phyloP scores from a whole-genome alignment of 2,797 vertebrate species.

The Nasua narica region DNA sequence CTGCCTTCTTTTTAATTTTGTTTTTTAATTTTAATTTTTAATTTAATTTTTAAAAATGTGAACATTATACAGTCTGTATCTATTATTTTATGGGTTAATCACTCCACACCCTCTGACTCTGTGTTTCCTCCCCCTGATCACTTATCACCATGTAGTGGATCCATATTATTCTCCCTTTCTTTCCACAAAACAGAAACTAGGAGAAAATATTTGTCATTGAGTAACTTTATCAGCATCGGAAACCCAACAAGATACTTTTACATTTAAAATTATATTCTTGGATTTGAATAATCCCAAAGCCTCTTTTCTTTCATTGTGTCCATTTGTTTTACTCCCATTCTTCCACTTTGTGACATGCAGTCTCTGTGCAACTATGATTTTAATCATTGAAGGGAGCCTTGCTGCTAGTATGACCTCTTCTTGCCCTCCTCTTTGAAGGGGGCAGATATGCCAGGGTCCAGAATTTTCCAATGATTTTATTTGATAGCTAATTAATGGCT shows the following conservation, averaged over 20 bases:
- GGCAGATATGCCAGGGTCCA: slow-evolving; percentile 70
- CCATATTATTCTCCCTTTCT: not conserved
- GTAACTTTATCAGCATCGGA: not conserved
- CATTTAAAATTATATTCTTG: not conserved
- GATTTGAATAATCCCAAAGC: not conserved
- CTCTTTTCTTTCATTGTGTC: not conserved
- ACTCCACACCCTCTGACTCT: not conserved
- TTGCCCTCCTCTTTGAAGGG: slow-evolving; percentile 64
- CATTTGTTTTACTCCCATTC: not conserved
- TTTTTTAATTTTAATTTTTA: not conserved
- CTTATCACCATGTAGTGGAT: slow-evolving; percentile 56
- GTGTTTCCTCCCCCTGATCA: not conserved
- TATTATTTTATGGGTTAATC: not conserved
- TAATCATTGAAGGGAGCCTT: slow-evolving; percentile 15
- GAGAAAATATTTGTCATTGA: not conserved
- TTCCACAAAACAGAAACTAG: not conserved
- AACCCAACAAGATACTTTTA: not conserved
- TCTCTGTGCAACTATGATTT: not conserved
- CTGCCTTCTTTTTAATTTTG: not conserved
- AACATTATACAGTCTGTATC: not conserved
- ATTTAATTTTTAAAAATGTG: not conserved
- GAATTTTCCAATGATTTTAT: slow-evolving; percentile 77
- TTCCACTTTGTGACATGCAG: not conserved
- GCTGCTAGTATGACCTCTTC: not conserved
- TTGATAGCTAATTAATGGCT: slow-evolving; percentile 81